Base-by-base conservation (phyloP, 2,888 invertebrate genomes). In the Drosophila aldrichi region DNA sequence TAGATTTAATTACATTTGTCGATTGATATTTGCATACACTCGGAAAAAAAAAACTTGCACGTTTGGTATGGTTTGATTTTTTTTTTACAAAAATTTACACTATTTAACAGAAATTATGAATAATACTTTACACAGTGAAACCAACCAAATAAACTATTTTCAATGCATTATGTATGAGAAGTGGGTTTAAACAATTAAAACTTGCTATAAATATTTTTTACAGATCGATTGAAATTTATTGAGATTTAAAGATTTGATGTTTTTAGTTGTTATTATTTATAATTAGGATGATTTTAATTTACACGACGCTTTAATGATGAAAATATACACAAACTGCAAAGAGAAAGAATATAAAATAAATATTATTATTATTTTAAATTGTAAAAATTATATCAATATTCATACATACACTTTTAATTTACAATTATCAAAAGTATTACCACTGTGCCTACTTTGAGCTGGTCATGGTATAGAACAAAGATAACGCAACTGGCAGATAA, bases 241-340 rank as follows among this genome's bases (percentile, higher is more conserved):
- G 74, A 79, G 74, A 74, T 79, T 77, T 48, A 43, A 73, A 64
- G 60, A 67, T 56, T 70, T 63, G 49, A 64, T 63, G 44, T 62
- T 74, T 72, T 41, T 49, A 70, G 72, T 68, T 76, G 61, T 72
- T 70, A 43, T 74, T 63, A 59, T 68, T 70, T 89, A 89, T 84
- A 86, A 84, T 75, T 84, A 86, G 71, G 78, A 89, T 86, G 86
- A 88, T 78, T 79, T 87, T 76, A 89, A 87, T 86, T 74, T 89
- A 89, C 86, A 89, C 89, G 88, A 75, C 87, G 87, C 73, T 81
- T 74, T 77, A 80, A 86, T 87, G 89, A 86, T 88, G 89, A 88
- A 87, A 87, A 85, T 84, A 86, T 86, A 89, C 89, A 86, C 89
- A 84, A 86, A 89, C 86, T 86, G 86, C 7, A 86, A 86, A 59